Evolutionary conservation across 2,797 vertebrate genomes (phyloP).

Genomic region (Synanceia verrucosa): DNA sequence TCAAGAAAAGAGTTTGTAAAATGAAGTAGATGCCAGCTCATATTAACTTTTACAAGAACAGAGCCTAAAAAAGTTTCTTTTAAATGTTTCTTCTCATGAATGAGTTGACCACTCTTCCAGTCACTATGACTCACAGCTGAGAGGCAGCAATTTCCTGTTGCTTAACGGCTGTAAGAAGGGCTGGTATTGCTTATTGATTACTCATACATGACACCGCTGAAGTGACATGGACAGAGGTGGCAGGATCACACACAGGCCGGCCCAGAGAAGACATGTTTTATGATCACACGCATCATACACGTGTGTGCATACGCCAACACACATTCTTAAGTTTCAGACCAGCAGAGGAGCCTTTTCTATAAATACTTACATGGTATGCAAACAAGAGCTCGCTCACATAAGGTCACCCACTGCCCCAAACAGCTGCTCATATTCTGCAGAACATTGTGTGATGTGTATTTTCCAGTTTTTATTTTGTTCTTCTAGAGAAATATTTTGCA

Average conservation of each 20-base stretch:
- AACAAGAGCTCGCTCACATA: slow-evolving; percentile 57
- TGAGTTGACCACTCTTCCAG: slow-evolving; percentile 47
- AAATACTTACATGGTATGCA: slow-evolving; percentile 69
- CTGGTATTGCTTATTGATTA: not conserved
- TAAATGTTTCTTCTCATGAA: slow-evolving; percentile 28
- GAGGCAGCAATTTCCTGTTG: slow-evolving; percentile 48
- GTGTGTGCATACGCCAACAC: slow-evolving; percentile 38
- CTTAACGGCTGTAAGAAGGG: slow-evolving; percentile 5
- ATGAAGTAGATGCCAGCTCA: not conserved
- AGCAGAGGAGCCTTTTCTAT: slow-evolving; percentile 56
- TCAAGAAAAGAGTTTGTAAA: not conserved
- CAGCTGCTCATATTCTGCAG: slow-evolving; percentile 60
- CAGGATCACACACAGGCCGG: not conserved
- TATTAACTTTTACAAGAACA: not conserved
- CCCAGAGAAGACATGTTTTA: not conserved
- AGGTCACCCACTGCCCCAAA: slow-evolving; percentile 51
- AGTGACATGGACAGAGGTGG: not conserved
- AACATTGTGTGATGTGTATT: slow-evolving; percentile 4
- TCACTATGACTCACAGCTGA: slow-evolving; percentile 59
- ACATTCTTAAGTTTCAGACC: slow-evolving; percentile 49
- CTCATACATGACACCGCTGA: not conserved
- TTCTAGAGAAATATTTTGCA: slow-evolving; percentile 10
- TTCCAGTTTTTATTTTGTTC: not conserved
- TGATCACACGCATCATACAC: slow-evolving; percentile 12
- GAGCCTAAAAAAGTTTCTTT: slow-evolving; percentile 5